Evolutionary conservation across 2,113 vertebrate genomes (phyloP).

Genomic region (Thalassarche chlororhynchos): DNA sequence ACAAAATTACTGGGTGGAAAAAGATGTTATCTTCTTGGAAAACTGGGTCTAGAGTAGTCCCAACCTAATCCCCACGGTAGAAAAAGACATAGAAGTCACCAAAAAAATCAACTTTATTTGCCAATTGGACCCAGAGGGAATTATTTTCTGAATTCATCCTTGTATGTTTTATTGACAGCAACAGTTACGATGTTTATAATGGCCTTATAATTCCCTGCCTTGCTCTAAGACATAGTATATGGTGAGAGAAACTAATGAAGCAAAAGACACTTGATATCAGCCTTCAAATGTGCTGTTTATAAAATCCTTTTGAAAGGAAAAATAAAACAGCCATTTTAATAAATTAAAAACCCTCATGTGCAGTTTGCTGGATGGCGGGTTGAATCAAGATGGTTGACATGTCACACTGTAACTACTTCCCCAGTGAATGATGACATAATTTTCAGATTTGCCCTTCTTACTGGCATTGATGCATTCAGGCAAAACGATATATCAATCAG

Average conservation of each 20-base stretch:
- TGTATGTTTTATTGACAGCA: slow-evolving; percentile 45
- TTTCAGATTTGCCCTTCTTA: slow-evolving; percentile 47
- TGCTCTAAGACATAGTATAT: slow-evolving; percentile 15
- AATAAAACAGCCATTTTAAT: slow-evolving; percentile 52
- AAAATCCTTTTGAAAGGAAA: slow-evolving; percentile 30
- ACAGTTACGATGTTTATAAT: slow-evolving; percentile 21
- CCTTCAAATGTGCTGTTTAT: slow-evolving; percentile 45
- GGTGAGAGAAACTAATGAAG: slow-evolving; percentile 50
- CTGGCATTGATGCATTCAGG: slow-evolving; percentile 23
- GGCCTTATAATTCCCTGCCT: slow-evolving; percentile 33
- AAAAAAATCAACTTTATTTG: neutral
- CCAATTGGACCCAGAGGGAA: neutral
- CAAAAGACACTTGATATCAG: neutral
- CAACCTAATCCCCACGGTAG: neutral
- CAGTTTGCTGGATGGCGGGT: neutral
- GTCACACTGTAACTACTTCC: slow-evolving; percentile 14
- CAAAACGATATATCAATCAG: slow-evolving; percentile 33
- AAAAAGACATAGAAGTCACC: neutral
- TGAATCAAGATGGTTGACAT: neutral
- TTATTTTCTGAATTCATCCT: slow-evolving; percentile 22
- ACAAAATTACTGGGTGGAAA: neutral
- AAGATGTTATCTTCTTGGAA: neutral
- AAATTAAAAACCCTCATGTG: slow-evolving; percentile 5
- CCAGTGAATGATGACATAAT: slow-evolving; percentile 42
- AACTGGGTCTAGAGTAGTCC: neutral